phyloP scores from a whole-genome alignment of 2,113 vertebrate genomes.

The Diglossa brunneiventris region DNA sequence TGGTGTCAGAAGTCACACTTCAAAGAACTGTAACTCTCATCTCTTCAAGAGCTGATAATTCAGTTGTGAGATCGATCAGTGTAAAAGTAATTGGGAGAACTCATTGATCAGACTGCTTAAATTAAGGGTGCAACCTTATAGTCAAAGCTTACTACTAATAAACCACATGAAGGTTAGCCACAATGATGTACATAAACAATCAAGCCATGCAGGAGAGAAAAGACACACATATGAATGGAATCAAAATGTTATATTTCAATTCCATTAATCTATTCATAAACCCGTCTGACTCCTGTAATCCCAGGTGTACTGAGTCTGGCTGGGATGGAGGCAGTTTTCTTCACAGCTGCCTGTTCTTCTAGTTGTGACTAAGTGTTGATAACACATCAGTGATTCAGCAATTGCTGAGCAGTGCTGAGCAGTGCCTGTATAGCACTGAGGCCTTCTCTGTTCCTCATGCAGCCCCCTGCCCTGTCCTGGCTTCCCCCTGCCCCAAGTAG shows the following conservation, averaged over 20 bases:
- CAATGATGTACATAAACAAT: background rate
- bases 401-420: background rate
- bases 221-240: slow-evolving; percentile 16
- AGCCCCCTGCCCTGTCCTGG: background rate
- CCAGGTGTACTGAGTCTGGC: background rate
- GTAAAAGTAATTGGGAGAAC: background rate
- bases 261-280: background rate
- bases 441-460: background rate
- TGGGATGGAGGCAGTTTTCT: background rate
- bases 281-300: background rate
- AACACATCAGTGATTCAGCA: background rate
- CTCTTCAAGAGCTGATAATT: background rate
- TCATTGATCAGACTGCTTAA: background rate
- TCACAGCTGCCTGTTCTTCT: background rate
- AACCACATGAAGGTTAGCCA: background rate
- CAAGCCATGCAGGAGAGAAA: slow-evolving; percentile 33
- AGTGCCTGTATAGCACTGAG: background rate
- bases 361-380: background rate
- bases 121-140: background rate
- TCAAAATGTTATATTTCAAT: slow-evolving; percentile 15
- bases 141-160: background rate
- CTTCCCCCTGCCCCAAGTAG: background rate
- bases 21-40: background rate
- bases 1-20: background rate
- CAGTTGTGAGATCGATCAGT: background rate